Base-by-base conservation (phyloP, 1,140 invertebrate genomes). In the Protaetia brevitarsis region DNA sequence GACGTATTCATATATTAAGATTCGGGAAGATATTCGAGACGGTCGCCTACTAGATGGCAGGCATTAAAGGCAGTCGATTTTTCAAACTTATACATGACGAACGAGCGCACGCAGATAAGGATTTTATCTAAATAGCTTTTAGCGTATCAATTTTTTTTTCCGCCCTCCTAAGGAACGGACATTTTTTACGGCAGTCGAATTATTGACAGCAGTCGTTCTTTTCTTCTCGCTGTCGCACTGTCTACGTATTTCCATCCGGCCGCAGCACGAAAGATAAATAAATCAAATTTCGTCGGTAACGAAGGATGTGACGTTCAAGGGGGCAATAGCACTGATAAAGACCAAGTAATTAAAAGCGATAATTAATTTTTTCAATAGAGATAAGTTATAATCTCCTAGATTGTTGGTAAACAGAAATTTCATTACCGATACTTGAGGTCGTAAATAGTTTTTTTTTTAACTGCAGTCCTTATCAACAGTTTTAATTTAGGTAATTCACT, bases 101-200 rank as follows among this genome's bases (percentile, higher is more conserved):
- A 51, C 16, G 41, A 11, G 10, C n/a, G n/a, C n/a, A 51, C 41
- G 6, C 16, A 51, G 41, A 51, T 51, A 51, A 51, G 41, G 41
- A 51, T 16, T 51, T 51, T 51, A 51, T 51, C 41, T 51, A 51
- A 51, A 51, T 51, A 51, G 41, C 41, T 51, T 51, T 51, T 51
- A 23, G 19, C 41, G 41, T 51, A 23, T 51, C 41, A 19, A 45
- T 16, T 51, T 51, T 51, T 51, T 51, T 19, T 23, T 10, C 41
- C 6, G 11, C 10, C 16, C 16, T 37, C 16, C 16, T 37, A 11
- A 16, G 16, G n/a, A 13, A 37, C 16, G 34, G 34, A n/a, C n/a
- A n/a, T 37, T 2, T 51, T 51, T 51, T 51, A 51, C 41, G 41
- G 41, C 19, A 23, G 41, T 51, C 41, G 41, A 51, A 51, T 51